Percentiles rank a stretch among this genome's conserved stretches.
These are phyloP conservation scores for Brachyrhaphis roseni DNA, from an alignment of 2,797 vertebrate genomes.

Conservation along the genomic window DNA sequence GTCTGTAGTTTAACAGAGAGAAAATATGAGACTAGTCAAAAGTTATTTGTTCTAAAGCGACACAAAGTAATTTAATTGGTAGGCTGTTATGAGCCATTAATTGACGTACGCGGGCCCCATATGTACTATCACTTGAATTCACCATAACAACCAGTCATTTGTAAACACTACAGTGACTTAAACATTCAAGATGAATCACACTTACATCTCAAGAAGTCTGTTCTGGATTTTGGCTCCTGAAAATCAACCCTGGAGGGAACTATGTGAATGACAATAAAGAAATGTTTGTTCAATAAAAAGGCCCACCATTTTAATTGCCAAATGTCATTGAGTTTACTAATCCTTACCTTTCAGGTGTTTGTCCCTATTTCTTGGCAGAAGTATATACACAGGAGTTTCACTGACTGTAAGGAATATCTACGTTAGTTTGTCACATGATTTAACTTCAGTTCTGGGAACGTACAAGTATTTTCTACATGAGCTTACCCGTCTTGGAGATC, in stretches of 20 bases:
- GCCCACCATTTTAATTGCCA: background rate
- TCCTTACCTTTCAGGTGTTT: conserved; percentile 75
- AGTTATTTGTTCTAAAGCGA: background rate
- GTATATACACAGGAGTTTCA: conserved; percentile 81
- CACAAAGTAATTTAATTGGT: background rate
- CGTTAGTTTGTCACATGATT: background rate
- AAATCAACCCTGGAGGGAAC: conserved; percentile 71
- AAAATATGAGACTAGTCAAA: background rate
- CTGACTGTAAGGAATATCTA: conserved; percentile 64
- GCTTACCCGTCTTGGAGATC: conserved; percentile 80
- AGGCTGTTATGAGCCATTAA: too few relatives aligned
- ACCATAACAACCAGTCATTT: too few relatives aligned
- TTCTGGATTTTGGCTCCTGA: conserved; percentile 79
- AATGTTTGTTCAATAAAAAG: background rate
- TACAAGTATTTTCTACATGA: background rate
- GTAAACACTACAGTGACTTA: too few relatives aligned
- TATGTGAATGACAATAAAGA: conserved; percentile 33
- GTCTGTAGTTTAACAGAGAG: background rate
- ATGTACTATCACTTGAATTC: too few relatives aligned
- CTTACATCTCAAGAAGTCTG: conserved; percentile 83
- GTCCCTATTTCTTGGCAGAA: conserved; percentile 79
- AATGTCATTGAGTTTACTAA: background rate
- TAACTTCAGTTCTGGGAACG: background rate
- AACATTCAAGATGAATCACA: conserved; percentile 11
- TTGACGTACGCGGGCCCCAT: too few relatives aligned